Evolutionary conservation across 2,888 invertebrate genomes (phyloP), one percentile per base, ranked within the genome.

Genomic region (Synergus gifuensis): DNA sequence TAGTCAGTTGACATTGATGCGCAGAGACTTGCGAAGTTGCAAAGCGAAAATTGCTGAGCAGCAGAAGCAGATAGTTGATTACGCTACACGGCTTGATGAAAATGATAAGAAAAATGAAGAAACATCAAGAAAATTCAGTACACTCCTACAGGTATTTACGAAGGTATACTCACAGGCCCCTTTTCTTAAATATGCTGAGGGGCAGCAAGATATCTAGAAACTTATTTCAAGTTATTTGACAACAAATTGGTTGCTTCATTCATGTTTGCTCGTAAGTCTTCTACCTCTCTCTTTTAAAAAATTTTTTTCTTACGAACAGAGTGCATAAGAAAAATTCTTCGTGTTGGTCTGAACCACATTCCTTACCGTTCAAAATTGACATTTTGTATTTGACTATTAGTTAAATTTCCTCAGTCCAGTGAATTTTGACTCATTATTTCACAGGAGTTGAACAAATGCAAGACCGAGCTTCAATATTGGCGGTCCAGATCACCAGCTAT

Each of bases 91-190:
- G n/a, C 94, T 97, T 82, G 97, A 98, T 88, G 97, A 97, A 88
- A 96, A 97, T 87, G 97, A 97, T 88, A 97, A 97, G 92, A 98
- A 98, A 90, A 97, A 97, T 90, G 98, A 98, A 89, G 97, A 97
- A 91, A 97, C 96, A 82, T 96, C 97, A 76, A 94, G 97, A 79
- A 98, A 98, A 93, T 97, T 97, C 93, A 97, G 97, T 90, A 97
- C 97, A 81, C 93, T 98, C 85, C 93, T 98, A 88, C 96, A 96
- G 95, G 96, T 96, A 90, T 87, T 90, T 90, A 89, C 90, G 64
- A 88, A 90, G 90, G 91, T 91, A 91, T 82, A 86, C 83, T 80
- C 54, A 62, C 73, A 73, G n/a, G 42, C 67, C 28, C 73, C 18
- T 66, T 66, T 46, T 73, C 36, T 49, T 28, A 36, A 54, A 28